A percentile compares a stretch with the other conserved stretches of the same genome.
phyloP scores from a whole-genome alignment of 2,113 vertebrate species.

The Daubentonia madagascariensis region DNA sequence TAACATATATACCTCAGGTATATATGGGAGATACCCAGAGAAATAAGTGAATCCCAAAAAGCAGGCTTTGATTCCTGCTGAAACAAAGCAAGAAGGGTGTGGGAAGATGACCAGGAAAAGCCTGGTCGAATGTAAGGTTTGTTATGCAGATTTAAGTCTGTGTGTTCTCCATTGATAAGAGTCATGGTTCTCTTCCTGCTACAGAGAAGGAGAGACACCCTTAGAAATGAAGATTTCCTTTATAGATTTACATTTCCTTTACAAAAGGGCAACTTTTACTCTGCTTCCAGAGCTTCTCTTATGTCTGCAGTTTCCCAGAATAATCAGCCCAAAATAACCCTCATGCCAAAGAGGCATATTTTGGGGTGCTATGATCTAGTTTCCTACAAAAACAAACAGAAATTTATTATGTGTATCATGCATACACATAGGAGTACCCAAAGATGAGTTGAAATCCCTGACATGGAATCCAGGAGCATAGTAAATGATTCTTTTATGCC shows the following conservation, averaged over 20 bases:
- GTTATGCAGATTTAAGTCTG: neutral
- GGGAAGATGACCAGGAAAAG: neutral
- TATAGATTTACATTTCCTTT: neutral
- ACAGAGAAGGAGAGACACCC: neutral
- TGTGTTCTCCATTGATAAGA: neutral
- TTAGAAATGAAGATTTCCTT: neutral
- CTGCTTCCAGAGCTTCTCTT: neutral
- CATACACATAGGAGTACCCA: neutral
- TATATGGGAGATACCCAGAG: neutral
- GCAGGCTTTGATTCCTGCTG: neutral
- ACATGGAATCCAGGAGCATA: neutral
- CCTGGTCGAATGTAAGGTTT: neutral
- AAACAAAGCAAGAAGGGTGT: neutral
- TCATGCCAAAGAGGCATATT: neutral
- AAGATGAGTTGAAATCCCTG: neutral
- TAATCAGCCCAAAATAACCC: neutral
- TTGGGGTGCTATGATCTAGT: neutral
- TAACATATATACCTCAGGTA: too few species aligned
- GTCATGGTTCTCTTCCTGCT: neutral
- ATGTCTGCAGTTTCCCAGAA: neutral
- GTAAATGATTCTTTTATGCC: neutral
- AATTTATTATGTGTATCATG: neutral
- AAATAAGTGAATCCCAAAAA: neutral
- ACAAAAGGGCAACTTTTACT: neutral
- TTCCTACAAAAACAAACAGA: neutral